Conservation (phyloP, 2,888 invertebrate species). For the Phortica okadai region DNA sequence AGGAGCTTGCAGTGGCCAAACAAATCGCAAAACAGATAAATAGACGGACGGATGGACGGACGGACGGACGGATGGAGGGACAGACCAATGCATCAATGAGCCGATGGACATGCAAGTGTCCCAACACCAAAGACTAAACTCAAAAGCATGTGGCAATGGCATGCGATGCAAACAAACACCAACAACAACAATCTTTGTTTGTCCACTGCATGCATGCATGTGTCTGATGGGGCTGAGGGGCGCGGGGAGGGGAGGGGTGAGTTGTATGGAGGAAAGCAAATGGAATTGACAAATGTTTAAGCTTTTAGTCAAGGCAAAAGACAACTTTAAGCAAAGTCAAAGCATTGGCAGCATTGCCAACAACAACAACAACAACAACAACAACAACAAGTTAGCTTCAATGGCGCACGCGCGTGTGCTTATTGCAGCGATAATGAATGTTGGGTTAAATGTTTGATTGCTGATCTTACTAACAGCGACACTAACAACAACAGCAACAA, state of each 20-base stretch:
- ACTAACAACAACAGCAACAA: slow-evolving; percentile 12
- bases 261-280: neutral
- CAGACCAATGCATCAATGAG: slow-evolving; percentile 17
- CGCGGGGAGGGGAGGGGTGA: neutral
- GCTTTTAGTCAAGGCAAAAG: neutral
- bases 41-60: neutral
- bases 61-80: neutral
- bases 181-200: neutral
- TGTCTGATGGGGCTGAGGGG: neutral
- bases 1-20: neutral
- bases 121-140: slow-evolving; percentile 23
- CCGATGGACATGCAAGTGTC: slow-evolving; percentile 19
- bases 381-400: slow-evolving; percentile 16
- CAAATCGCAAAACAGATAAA: neutral
- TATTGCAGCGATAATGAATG: slow-evolving; percentile 51
- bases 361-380: slow-evolving; percentile 21
- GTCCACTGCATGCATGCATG: neutral
- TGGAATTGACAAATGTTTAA: neutral
- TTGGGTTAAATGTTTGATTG: slow-evolving; percentile 50
- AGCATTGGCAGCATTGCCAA: neutral
- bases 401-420: slow-evolving; percentile 43
- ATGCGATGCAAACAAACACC: neutral
- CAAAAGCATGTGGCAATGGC: neutral
- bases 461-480: slow-evolving; percentile 36
- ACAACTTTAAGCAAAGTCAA: neutral